Evolutionary conservation across 2,888 invertebrate species (phyloP), one percentile per base, ranked within the genome.

Genomic region (Dermolepida albohirtum): DNA sequence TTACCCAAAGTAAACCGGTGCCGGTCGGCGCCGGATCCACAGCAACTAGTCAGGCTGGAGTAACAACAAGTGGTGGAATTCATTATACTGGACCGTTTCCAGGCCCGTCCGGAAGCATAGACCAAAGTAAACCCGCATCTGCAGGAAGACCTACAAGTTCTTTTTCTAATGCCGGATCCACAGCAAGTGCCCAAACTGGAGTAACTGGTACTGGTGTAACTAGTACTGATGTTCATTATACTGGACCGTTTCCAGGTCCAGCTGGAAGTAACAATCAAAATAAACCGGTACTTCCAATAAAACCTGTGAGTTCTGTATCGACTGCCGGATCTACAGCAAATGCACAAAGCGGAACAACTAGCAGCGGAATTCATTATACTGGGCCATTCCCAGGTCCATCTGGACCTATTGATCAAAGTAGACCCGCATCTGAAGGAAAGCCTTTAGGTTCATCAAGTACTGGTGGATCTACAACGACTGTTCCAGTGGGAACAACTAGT

Each of bases 191-290:
- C 6, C 34, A 2, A 8, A 4, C 2, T 50, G 50, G 50, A 17
- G n/a, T 11, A 50, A 27, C 17, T 50, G 50, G 50, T 7, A 14
- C 5, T n/a, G 50, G 50, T 17, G 12, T 5, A 1, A 11, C 14
- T 17, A 49, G 49, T 10, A 10, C 11, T 11, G 49, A 12, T 4
- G 16, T 22, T 27, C 49, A 70, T 65, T 72, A 72, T 39, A 51
- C 65, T 1, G 72, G 72, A 17, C 54, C 72, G 11, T 72, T 72
- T 50, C 71, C 72, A 29, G 72, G 72, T 5, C 67, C 69, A 16
- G 17, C 47, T 10, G 72, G 72, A 22, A 66, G 67, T 17, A 72
- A 71, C 22, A 27, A 71, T 39, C 69, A 71, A n/a, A 68, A 69
- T 40, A 66, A 68, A 62, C 72, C 72, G 22, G 39, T 63, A n/a